These are phyloP conservation scores for Chrysina gloriosa DNA, from an alignment of 2,888 invertebrate genomes.

Conservation along the genomic window DNA sequence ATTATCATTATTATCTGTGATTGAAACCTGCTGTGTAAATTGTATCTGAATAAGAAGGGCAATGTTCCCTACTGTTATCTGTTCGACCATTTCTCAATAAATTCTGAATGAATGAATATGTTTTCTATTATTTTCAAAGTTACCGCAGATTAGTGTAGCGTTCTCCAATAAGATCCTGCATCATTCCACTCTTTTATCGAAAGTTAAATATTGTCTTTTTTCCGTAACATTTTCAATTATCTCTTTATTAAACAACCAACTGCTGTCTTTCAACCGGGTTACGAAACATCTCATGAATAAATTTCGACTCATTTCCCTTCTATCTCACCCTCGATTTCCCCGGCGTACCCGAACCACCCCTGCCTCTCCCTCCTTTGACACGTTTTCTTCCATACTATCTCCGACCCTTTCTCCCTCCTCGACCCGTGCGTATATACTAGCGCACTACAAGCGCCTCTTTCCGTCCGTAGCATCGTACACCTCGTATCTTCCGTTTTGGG, in stretches of 20 bases:
- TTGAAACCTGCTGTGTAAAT: too few relatives aligned
- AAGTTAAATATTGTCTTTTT: background rate
- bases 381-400: background rate
- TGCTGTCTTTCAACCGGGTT: background rate
- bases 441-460: background rate
- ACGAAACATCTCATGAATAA: constrained; percentile 26
- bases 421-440: constrained; percentile 8
- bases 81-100: too few relatives aligned
- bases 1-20: too few relatives aligned
- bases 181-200: too few relatives aligned
- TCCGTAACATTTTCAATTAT: constrained; percentile 14
- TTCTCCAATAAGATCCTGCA: too few relatives aligned
- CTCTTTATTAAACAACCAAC: constrained; percentile 23
- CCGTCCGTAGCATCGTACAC: background rate
- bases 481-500: background rate
- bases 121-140: too few relatives aligned
- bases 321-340: background rate
- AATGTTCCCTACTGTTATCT: too few relatives aligned
- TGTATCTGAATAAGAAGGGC: too few relatives aligned
- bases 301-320: constrained; percentile 16
- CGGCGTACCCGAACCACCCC: background rate
- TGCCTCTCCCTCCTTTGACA: background rate
- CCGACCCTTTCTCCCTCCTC: background rate
- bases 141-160: too few relatives aligned
- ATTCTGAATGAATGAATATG: too few relatives aligned